These are phyloP conservation scores for Halictus rubicundus DNA, from an alignment of 1,140 invertebrate species.

Conservation along the genomic window DNA sequence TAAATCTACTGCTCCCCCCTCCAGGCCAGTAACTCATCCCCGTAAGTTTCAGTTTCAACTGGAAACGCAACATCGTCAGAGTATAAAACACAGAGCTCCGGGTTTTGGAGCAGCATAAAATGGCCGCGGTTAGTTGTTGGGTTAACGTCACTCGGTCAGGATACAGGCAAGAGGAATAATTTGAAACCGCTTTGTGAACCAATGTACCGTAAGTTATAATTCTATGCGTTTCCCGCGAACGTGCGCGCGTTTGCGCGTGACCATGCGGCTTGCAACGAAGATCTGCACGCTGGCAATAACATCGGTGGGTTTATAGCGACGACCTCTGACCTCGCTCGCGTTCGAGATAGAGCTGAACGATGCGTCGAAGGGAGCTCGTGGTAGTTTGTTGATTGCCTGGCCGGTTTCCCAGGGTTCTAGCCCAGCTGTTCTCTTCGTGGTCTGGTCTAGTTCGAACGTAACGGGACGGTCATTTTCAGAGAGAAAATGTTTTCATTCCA, in stretches of 20 bases:
- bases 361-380: constrained; percentile 55
- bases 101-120: too few species aligned
- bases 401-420: constrained; percentile 58
- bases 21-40: too few species aligned
- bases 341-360: constrained; percentile 46
- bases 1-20: too few species aligned
- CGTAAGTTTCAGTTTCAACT: neutral
- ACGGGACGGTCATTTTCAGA: too few species aligned
- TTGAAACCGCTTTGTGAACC: constrained; percentile 23
- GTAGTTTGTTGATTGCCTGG: constrained; percentile 62
- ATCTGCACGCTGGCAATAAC: constrained; percentile 60
- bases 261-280: constrained; percentile 22
- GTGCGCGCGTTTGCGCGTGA: constrained; percentile 28
- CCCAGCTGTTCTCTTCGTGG: neutral
- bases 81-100: too few species aligned
- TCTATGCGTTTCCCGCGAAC: constrained; percentile 44
- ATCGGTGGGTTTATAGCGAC: constrained; percentile 55
- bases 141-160: neutral
- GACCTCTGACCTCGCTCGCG: constrained; percentile 51
- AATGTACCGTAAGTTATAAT: constrained; percentile 50
- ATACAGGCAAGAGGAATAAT: constrained; percentile 35
- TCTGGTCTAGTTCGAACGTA: constrained; percentile 1
- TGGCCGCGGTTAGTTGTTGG: neutral
- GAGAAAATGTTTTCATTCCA: too few species aligned
- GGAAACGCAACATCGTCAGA: neutral